Base-by-base conservation (phyloP, 2,888 invertebrate species). In the Eilema depressum region DNA sequence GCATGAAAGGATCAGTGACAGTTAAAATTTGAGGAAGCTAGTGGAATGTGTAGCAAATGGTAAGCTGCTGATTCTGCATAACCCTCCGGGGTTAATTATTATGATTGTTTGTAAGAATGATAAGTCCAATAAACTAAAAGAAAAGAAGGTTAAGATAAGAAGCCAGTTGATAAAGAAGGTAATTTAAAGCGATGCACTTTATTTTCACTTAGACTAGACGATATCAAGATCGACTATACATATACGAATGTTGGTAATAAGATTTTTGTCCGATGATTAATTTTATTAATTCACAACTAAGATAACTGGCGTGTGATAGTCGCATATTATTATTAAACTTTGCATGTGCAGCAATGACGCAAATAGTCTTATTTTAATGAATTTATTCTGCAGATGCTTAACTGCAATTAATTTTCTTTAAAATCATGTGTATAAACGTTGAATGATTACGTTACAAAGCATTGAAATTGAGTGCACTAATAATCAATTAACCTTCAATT, bases 291-390 rank as follows among this genome's bases (percentile, higher is more conserved):
- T 26, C 10, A 8, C 8, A n/a, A n/a, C n/a, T 53, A 53, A 53
- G n/a, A 33, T n/a, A 63, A 69, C 60, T 77, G 59, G 81, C 81
- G 82, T 83, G 83, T 73, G 80, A 81, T 76, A 70, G 68, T 78
- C 69, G 74, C 75, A 76, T 75, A 73, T 56, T 41, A 60, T 25
- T 25, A 26, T 25, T 59, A 65, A 74, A 74, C 71, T 57, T 76
- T 70, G 81, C 83, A 84, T 83, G 80, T 85, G 86, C 83, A 77
- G 26, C 76, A 74, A 74, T 82, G 85, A 85, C 81, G 85, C 75
- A 83, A 83, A 83, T 76, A 66, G 69, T 77, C 66, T 75, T 77
- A 73, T 75, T 83, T 71, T 37, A 78, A 80, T 25, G 69, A 73
- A 67, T 74, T 67, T 68, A 67, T 67, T 68, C 59, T 71, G 68